Conservation (phyloP, 1,140 invertebrate genomes). For the Caerostris darwini region DNA sequence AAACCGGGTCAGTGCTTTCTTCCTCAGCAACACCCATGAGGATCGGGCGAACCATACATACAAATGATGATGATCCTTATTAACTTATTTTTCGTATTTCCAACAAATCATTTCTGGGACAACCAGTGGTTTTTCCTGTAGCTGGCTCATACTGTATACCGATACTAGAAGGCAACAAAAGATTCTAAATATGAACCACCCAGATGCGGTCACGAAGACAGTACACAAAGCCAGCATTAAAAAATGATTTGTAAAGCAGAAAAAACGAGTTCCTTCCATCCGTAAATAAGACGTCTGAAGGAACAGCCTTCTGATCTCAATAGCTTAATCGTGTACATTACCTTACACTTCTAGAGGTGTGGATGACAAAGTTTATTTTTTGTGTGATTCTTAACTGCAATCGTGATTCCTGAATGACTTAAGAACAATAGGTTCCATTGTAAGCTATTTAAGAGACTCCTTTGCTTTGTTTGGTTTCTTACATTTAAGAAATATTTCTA, state of each 20-base stretch:
- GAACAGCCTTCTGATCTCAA: not conserved
- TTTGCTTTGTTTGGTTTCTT: not conserved
- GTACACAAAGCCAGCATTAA: constrained; percentile 43
- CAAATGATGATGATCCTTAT: not conserved
- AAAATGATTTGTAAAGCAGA: constrained; percentile 44
- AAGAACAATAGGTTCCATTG: constrained; percentile 15
- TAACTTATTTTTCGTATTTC: not conserved
- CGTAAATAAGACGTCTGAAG: not conserved
- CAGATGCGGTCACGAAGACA: constrained; percentile 9
- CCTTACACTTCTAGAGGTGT: constrained; percentile 7
- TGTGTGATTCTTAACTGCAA: no score
- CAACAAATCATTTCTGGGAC: constrained; percentile 19
- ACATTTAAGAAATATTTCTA: not conserved
- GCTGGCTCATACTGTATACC: not conserved
- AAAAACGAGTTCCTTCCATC: constrained; percentile 16
- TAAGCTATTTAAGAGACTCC: not conserved
- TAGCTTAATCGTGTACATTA: not conserved
- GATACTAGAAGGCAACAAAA: constrained; percentile 22
- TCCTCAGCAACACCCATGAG: not conserved
- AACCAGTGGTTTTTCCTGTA: not conserved
- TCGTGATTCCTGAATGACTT: not conserved
- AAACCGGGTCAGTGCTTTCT: constrained; percentile 26
- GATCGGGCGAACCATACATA: not conserved
- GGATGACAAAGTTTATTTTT: not conserved
- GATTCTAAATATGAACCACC: constrained; percentile 49